Evolutionary conservation across 2,888 invertebrate genomes (phyloP), one percentile per base, ranked within the genome.

Genomic region (Phyllotreta cruciferae): DNA sequence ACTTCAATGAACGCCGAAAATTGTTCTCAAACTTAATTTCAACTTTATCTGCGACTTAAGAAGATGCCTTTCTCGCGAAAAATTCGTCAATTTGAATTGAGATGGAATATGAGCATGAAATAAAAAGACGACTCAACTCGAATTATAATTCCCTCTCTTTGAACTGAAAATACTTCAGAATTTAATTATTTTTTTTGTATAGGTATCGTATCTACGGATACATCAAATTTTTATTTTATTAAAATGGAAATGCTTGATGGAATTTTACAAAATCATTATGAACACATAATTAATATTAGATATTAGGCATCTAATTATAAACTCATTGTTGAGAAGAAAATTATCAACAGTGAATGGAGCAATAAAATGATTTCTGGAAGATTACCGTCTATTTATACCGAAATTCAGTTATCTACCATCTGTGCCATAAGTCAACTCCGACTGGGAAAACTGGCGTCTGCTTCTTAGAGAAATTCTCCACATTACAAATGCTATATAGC

Each of bases 401-500:
- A 24, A 55, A 55, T 42, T 42, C 10, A 42, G 37, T 38, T 55
- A 55, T 42, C 55, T 55, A 34, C 8, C 13, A 55, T 56, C 45
- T 45, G 45, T 35, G 6, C 44, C 11, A 44, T 56, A 56, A 56
- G 42, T 42, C 11, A 42, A 14, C 35, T 55, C 14, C 49, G 6
- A 45, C 45, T 56, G n/a, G 24, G 10, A 47, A 56, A 47, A 52
- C 37, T 53, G 52, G 35, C 24, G 44, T 60, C 52, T 35, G 52
- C 11, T 37, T 37, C 60, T 52, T 37, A 24, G 60, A 53, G 52
- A 58, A n/a, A 52, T 60, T 42, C 60, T 60, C 44, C 10, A 44
- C 24, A 24, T 60, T 60, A 52, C 52, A 53, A 60, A 60, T 52
- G 60, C 60, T 37, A 60, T 36, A 44, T 60, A 42, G 44, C 44